phyloP scores from a whole-genome alignment of 1,140 invertebrate species.

The Leptonema lineaticorne region DNA sequence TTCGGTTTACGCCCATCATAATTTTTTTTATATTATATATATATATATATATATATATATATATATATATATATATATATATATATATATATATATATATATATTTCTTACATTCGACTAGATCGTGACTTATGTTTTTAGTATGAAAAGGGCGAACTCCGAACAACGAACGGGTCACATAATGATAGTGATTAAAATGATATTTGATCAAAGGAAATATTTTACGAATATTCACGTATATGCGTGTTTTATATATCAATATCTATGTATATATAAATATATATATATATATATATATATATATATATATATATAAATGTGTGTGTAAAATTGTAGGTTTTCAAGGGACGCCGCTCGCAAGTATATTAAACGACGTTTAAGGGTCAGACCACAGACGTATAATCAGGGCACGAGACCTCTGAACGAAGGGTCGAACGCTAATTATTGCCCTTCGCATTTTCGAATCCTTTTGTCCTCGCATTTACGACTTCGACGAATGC shows the following conservation, averaged over 20 bases:
- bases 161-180: conserved; percentile 12
- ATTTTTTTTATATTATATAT: too few relatives aligned
- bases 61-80: too few relatives aligned
- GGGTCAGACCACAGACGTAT: conserved; percentile 18
- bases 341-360: not conserved
- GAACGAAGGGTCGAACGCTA: conserved; percentile 16
- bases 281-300: too few relatives aligned
- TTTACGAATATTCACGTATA: too few relatives aligned
- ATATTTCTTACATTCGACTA: too few relatives aligned
- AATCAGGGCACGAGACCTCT: conserved; percentile 17
- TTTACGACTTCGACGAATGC: too few relatives aligned
- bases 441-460: conserved; percentile 1
- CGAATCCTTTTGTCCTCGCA: not conserved
- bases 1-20: too few relatives aligned
- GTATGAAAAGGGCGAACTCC: conserved; percentile 22
- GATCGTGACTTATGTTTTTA: conserved; percentile 26
- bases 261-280: too few relatives aligned
- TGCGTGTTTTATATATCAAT: not conserved
- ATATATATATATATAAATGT: too few relatives aligned
- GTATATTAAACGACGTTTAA: conserved; percentile 24
- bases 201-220: conserved; percentile 27
- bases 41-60: too few relatives aligned
- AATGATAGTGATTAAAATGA: conserved; percentile 30
- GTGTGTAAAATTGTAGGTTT: conserved; percentile 26
- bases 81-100: too few relatives aligned